Evolutionary conservation across 2,888 invertebrate species (phyloP).

Genomic region (Synergus gifuensis): DNA sequence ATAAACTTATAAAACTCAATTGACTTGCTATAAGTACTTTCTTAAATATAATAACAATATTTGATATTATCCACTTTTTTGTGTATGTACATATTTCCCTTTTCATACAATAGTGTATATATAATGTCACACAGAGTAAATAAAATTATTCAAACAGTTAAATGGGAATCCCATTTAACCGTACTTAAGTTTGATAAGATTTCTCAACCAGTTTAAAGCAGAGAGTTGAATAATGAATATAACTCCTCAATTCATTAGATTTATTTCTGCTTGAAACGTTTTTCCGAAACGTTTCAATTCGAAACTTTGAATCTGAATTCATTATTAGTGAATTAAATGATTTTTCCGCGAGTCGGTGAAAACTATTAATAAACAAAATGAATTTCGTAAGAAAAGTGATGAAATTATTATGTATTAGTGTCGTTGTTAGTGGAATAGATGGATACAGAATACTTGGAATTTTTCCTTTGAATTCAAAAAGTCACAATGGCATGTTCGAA

Average conservation of each 20-base stretch:
- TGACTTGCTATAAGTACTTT: too few species aligned
- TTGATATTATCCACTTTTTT: too few species aligned
- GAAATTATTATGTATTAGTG: not conserved
- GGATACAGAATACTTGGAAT: conserved; percentile 43
- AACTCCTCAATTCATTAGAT: not conserved
- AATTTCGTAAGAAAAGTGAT: not conserved
- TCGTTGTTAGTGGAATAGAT: not conserved
- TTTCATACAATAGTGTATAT: too few species aligned
- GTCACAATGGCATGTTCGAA: conserved; percentile 49
- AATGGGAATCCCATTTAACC: too few species aligned
- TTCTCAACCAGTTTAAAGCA: not conserved
- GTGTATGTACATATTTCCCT: too few species aligned
- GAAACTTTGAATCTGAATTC: too few species aligned
- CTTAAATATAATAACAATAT: too few species aligned
- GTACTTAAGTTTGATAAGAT: not conserved
- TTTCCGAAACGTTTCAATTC: too few species aligned
- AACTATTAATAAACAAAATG: not conserved
- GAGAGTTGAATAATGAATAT: not conserved
- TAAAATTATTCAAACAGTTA: too few species aligned
- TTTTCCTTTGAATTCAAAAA: conserved; percentile 47
- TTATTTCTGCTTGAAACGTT: too few species aligned
- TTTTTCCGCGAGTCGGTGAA: not conserved
- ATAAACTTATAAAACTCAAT: too few species aligned
- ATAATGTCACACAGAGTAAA: too few species aligned
- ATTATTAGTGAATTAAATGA: not conserved